Base-by-base conservation (phyloP, 2,888 invertebrate species). In the Chaitophorus viminalis region DNA sequence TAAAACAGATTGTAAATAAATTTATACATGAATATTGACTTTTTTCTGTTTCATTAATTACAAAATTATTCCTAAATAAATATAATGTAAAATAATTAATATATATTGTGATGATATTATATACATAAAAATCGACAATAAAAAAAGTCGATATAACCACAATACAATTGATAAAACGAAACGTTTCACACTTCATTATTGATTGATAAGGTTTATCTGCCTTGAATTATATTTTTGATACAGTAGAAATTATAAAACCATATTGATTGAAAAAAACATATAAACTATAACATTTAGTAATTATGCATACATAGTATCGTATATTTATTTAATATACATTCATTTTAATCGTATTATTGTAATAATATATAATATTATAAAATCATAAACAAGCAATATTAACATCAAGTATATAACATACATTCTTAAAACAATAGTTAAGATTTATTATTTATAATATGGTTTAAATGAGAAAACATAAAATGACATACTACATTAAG, bases 381-480 rank as follows among this genome's bases (percentile, higher is more conserved):
- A 84, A 84, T 65, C 76, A 46, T 84, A 84, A 84, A 84, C 76
- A 84, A 84, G 76, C 76, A 84, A 76, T 76, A 76, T 84, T 84
- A 84, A 84, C 84, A 68, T 76, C 14, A 65, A 76, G 84, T 84
- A 84, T 76, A 84, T 84, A 76, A 84, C 75, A 84, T 76, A 76
- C 65, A 84, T 76, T 83, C 82, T 82, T 72, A 72, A 72, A 33
- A 82, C 31, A 52, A 82, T 52, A 72, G 21, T 46, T 52, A 82
- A 70, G 70, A 82, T 70, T 31, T 17, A 52, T 46, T 70, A 46
- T 72, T 72, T 81, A 25, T 65, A 79, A 79, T 79, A 79, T 79
- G 39, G 68, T 36, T 81, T 46, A 81, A 39, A 54, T 68, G 21
- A 60, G 60, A 79, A 79, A 79, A 79, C 60, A 79, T 79, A 65